Evolutionary conservation across 2,888 invertebrate species (phyloP), one percentile per base, ranked within the genome.

Genomic region (Morpho helenor): DNA sequence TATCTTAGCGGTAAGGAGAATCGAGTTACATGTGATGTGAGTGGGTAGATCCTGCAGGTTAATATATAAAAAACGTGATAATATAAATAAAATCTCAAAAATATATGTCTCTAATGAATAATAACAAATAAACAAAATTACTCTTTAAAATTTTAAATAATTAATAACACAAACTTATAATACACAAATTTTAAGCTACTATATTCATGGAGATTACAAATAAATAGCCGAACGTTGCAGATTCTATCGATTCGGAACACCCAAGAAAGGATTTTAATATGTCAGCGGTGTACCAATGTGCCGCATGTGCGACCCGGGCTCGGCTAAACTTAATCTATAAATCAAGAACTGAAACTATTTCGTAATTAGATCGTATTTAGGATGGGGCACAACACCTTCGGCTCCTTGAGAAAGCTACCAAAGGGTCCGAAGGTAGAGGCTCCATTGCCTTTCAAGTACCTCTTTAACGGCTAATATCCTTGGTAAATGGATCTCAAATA

Each of bases 291-390:
- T 74, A 74, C 72, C 75, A 70, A 61, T 60, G 77, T 74, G 72
- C 82, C 83, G 82, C 79, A 75, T 85, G 84, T 80, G 77, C 80
- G 78, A 76, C 80, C 81, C 80, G 70, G 67, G 66, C 74, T 71
- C 68, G 69, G 74, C 73, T 73, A 74, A 91, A 91, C 89, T 91
- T 88, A 81, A 86, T 86, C 89, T 89, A 91, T 91, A 91, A 91
- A 91, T 91, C 91, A 91, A 90, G 88, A 87, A 90, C 89, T 84
- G 83, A 88, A 91, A 91, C 91, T 91, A 91, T 91, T 91, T 85
- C 82, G 90, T 89, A 91, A 91, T 91, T 91, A 91, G 91, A 91
- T 91, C 88, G 89, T 82, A 87, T 90, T 91, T 89, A 91, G 88
- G 80, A 77, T 74, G 80, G 84, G 80, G 85, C 80, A 84, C 83